Evolutionary conservation across 2,113 vertebrate genomes (phyloP).

Genomic region (Vulpes lagopus): DNA sequence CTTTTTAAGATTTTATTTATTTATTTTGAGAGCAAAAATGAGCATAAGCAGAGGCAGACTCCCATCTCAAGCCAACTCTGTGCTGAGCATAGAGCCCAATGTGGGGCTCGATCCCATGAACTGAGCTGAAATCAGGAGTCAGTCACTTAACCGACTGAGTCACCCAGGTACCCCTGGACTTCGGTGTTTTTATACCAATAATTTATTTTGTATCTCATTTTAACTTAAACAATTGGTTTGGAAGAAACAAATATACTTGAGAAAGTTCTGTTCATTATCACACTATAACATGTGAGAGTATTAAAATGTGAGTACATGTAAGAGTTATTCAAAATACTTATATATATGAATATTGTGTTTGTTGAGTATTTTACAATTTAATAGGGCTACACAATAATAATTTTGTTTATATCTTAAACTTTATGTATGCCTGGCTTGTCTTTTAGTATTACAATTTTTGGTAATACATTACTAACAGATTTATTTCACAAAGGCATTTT

Average conservation of each 20-base stretch:
- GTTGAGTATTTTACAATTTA: not conserved
- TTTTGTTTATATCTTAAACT: conserved; percentile 28
- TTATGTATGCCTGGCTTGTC: not conserved
- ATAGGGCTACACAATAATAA: not conserved
- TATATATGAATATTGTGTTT: not conserved
- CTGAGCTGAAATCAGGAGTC: not conserved
- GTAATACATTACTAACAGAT: conserved; percentile 6
- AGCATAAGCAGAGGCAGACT: not conserved
- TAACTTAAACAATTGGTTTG: not conserved
- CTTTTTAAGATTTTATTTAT: not conserved
- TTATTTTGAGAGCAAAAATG: not conserved
- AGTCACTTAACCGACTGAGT: not conserved
- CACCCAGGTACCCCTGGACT: not conserved
- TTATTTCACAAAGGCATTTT: not conserved
- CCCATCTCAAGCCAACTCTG: not conserved
- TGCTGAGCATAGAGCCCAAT: not conserved
- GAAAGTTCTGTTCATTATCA: not conserved
- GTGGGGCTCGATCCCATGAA: not conserved
- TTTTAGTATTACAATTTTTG: conserved; percentile 8
- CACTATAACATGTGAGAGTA: not conserved
- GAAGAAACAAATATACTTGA: not conserved
- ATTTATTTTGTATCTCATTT: not conserved
- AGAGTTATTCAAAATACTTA: conserved; percentile 19
- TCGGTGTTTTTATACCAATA: not conserved
- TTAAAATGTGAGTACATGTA: conserved; percentile 1